Evolutionary conservation across 2,888 invertebrate genomes (phyloP).

Genomic region (Lingula anatina): DNA sequence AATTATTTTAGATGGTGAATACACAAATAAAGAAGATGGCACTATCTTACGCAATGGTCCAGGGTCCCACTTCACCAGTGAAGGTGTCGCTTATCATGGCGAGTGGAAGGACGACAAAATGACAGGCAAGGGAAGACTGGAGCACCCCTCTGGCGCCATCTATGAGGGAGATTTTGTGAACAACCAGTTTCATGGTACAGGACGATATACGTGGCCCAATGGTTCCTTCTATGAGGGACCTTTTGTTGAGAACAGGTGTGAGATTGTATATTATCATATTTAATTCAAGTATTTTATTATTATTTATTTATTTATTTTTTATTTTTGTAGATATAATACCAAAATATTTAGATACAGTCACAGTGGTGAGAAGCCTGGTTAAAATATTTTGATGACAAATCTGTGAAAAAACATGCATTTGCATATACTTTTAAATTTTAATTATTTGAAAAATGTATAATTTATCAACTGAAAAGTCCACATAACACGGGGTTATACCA

Average conservation of each 20-base stretch:
- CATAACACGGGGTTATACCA: too few species aligned
- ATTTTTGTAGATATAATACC: too few species aligned
- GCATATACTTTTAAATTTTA: too few species aligned
- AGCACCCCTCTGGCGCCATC: constrained; percentile 34
- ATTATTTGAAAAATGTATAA: too few species aligned
- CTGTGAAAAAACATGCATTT: too few species aligned
- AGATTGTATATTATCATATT: neutral
- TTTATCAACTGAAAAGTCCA: too few species aligned
- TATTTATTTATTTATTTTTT: too few species aligned
- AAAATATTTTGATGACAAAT: too few species aligned
- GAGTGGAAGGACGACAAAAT: constrained; percentile 45
- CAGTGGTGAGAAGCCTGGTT: too few species aligned
- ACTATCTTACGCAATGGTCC: constrained; percentile 36
- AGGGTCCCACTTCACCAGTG: constrained; percentile 35
- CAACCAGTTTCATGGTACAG: constrained; percentile 47
- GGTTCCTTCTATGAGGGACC: constrained; percentile 44
- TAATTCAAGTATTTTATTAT: neutral
- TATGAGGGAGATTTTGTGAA: constrained; percentile 47
- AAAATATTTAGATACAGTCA: too few species aligned
- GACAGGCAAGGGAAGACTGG: constrained; percentile 43
- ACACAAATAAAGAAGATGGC: constrained; percentile 28
- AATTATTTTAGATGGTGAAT: constrained; percentile 43
- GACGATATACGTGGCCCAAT: constrained; percentile 48
- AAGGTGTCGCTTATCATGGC: constrained; percentile 42
- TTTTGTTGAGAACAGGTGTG: constrained; percentile 47